phyloP scores from a whole-genome alignment of 2,113 vertebrate genomes.

The Trematocara stigmaticum region DNA sequence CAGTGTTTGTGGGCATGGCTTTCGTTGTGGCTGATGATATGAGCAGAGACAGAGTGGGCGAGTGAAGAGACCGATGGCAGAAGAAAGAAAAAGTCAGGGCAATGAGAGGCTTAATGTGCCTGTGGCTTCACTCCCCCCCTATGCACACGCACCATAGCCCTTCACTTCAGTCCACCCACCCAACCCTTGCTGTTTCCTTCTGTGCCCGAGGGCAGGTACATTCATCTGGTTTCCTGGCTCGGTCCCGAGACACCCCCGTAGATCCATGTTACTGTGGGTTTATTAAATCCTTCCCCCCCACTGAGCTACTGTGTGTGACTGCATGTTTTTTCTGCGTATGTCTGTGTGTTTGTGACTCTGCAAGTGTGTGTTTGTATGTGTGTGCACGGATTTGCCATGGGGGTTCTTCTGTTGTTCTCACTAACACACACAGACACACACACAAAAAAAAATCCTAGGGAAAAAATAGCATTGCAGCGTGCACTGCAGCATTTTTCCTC shows the following conservation, averaged over 20 bases:
- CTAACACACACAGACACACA: not conserved
- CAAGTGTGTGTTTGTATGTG: not conserved
- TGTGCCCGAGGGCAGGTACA: slow-evolving; percentile 55
- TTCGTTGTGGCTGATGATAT: slow-evolving; percentile 41
- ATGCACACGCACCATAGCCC: not conserved
- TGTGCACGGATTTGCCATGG: slow-evolving; percentile 16
- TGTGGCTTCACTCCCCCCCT: slow-evolving; percentile 30
- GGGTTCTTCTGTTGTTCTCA: slow-evolving; percentile 37
- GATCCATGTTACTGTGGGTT: slow-evolving; percentile 62
- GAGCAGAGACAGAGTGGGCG: slow-evolving; percentile 41
- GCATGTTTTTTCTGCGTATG: not conserved
- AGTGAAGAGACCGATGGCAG: slow-evolving; percentile 43
- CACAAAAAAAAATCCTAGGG: not conserved
- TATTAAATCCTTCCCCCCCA: slow-evolving; percentile 67
- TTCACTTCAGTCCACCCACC: not conserved
- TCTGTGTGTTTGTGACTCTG: not conserved
- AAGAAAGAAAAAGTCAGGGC: slow-evolving; percentile 36
- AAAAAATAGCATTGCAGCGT: not conserved
- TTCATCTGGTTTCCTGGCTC: slow-evolving; percentile 67
- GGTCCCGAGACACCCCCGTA: slow-evolving; percentile 60
- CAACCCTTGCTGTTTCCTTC: slow-evolving; percentile 5
- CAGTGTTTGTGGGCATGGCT: slow-evolving; percentile 46
- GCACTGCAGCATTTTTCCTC: slow-evolving; percentile 2
- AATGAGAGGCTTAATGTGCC: slow-evolving; percentile 53
- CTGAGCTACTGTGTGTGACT: slow-evolving; percentile 47